These are phyloP conservation scores for Catagonus wagneri DNA, from an alignment of 2,113 vertebrate species.

Conservation along the genomic window DNA sequence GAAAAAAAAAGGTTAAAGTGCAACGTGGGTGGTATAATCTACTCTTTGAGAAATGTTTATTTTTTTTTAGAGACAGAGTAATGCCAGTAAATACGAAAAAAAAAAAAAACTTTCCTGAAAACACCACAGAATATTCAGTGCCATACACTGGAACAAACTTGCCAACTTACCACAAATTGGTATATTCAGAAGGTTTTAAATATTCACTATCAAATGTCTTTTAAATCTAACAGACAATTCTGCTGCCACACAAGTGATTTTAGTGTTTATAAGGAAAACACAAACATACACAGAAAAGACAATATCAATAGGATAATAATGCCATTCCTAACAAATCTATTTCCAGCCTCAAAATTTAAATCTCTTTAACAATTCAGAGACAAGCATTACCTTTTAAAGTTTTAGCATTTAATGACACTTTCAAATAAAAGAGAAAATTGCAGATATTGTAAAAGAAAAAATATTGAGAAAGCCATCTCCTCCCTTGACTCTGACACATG, in stretches of 20 bases:
- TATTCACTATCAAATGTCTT: constrained; percentile 25
- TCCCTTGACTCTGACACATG: constrained; percentile 49
- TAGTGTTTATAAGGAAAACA: not conserved
- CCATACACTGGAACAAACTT: not conserved
- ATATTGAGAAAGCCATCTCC: not conserved
- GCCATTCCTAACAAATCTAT: not conserved
- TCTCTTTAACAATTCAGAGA: not conserved
- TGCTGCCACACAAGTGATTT: not conserved
- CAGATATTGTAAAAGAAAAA: not conserved
- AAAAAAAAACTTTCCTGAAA: not conserved
- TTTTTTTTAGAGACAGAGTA: not conserved
- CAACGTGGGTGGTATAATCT: not conserved
- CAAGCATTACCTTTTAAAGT: not conserved
- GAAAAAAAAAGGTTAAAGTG: not conserved
- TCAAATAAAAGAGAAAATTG: constrained; percentile 1
- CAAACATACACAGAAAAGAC: not conserved
- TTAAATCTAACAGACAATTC: not conserved
- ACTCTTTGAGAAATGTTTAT: not conserved
- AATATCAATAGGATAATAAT: not conserved
- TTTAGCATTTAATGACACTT: constrained; percentile 23
- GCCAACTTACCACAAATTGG: not conserved
- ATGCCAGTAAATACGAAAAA: not conserved
- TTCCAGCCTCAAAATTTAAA: not conserved
- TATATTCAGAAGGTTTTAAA: not conserved
- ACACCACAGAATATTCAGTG: not conserved